These are phyloP conservation scores for Chrysemys picta DNA, from an alignment of 2,113 vertebrate genomes.

Conservation along the genomic window DNA sequence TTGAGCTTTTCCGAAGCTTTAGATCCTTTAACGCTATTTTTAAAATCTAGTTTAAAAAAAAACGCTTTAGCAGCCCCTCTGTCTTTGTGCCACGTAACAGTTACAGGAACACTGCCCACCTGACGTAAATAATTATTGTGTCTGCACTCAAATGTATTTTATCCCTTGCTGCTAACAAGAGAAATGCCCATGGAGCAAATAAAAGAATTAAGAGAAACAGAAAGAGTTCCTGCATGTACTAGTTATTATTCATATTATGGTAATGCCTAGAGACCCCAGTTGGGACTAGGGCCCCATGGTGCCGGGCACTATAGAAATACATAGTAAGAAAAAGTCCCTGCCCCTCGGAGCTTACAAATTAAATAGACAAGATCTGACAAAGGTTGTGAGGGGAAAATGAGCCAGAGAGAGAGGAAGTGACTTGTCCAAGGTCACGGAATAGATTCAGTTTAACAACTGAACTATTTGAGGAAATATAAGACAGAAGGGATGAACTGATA, in stretches of 20 bases:
- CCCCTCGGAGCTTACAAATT: not conserved
- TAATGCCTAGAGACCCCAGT: not conserved
- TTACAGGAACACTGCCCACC: not conserved
- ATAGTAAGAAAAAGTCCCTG: not conserved
- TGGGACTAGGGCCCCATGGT: not conserved
- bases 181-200: not conserved
- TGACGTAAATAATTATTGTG: not conserved
- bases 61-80: not conserved
- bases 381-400: not conserved
- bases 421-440: not conserved
- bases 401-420: not conserved
- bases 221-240: not conserved
- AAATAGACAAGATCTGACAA: not conserved
- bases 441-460: not conserved
- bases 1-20: not conserved
- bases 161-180: accelerated
- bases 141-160: not conserved
- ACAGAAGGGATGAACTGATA: not conserved
- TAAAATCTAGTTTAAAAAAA: not conserved
- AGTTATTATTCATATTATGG: not conserved
- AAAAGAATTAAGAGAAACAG: not conserved
- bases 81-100: not conserved
- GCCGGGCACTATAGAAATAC: not conserved
- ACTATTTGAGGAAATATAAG: not conserved
- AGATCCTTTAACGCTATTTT: not conserved